phyloP scores from a whole-genome alignment of 2,113 vertebrate genomes.

The Bujurquina vittata region DNA sequence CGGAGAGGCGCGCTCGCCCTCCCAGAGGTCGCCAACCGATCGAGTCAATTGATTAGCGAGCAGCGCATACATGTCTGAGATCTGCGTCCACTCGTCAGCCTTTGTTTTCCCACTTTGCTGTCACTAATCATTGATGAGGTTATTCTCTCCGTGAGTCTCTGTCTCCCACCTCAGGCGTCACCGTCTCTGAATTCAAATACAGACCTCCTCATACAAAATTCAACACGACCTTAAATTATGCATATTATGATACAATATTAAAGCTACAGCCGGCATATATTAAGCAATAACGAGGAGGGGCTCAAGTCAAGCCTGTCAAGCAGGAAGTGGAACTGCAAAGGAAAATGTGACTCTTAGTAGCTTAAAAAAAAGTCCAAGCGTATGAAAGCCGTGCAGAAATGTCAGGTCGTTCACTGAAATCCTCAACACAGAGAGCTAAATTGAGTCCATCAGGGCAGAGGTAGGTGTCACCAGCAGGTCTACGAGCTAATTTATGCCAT shows the following conservation, averaged over 20 bases:
- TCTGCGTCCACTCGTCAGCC: neutral
- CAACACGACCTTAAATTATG: constrained; percentile 41
- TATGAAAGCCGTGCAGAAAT: neutral
- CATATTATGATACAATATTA: constrained; percentile 51
- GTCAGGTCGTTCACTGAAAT: neutral
- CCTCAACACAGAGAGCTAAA: neutral
- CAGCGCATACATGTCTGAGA: neutral
- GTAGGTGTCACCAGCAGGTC: neutral
- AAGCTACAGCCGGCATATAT: constrained; percentile 19
- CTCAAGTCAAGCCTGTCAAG: neutral
- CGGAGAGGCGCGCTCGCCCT: neutral
- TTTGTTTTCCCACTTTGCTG: neutral
- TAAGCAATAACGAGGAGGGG: constrained; percentile 30
- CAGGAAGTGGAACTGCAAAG: neutral
- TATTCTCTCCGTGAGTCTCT: constrained; percentile 3
- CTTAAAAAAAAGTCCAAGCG: neutral
- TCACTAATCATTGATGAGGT: constrained; percentile 18
- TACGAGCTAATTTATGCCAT: neutral
- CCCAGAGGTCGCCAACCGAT: neutral
- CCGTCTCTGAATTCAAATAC: constrained; percentile 43
- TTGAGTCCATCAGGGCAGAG: constrained; percentile 5
- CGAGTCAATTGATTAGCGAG: neutral
- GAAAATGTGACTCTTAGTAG: neutral
- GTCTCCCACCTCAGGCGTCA: constrained; percentile 3
- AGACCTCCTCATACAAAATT: constrained; percentile 49